Evolutionary conservation across 2,797 vertebrate species (phyloP).

Genomic region (Sparus aurata): DNA sequence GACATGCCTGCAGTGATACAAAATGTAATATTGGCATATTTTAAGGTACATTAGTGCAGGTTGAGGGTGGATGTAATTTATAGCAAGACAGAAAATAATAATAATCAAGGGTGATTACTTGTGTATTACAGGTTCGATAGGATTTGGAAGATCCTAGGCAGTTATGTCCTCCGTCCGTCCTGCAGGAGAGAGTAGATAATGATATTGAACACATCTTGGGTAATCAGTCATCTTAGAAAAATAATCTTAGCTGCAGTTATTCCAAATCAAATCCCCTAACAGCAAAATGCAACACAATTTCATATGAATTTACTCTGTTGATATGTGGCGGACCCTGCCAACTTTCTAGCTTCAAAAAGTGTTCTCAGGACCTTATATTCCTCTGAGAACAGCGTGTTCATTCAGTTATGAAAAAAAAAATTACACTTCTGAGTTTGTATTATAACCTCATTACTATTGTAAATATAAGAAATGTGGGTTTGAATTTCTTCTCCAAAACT

Average conservation of each 20-base stretch:
- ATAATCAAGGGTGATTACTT: constrained; percentile 80
- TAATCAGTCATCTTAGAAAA: neutral
- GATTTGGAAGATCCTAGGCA: constrained; percentile 90
- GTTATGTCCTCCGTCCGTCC: constrained; percentile 89
- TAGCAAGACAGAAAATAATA: neutral
- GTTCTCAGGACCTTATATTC: too few species aligned
- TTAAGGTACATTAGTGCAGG: neutral
- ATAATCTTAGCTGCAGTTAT: neutral
- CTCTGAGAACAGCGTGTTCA: too few species aligned
- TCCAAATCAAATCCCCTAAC: neutral
- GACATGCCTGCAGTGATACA: constrained; percentile 75
- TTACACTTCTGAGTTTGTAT: too few species aligned
- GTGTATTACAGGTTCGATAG: constrained; percentile 87
- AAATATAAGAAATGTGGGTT: too few species aligned
- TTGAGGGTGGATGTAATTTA: neutral
- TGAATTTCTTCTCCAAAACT: too few species aligned
- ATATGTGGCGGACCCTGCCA: too few species aligned
- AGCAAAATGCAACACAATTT: neutral
- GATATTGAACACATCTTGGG: neutral
- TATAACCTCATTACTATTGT: too few species aligned
- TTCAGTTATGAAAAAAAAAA: too few species aligned
- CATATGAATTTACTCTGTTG: too few species aligned
- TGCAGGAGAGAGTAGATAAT: constrained; percentile 68
- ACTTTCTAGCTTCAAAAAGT: too few species aligned
- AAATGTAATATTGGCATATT: neutral